Conservation (phyloP, 92 coral and sea anemone genomes). For the Parazoanthus darwini region DNA sequence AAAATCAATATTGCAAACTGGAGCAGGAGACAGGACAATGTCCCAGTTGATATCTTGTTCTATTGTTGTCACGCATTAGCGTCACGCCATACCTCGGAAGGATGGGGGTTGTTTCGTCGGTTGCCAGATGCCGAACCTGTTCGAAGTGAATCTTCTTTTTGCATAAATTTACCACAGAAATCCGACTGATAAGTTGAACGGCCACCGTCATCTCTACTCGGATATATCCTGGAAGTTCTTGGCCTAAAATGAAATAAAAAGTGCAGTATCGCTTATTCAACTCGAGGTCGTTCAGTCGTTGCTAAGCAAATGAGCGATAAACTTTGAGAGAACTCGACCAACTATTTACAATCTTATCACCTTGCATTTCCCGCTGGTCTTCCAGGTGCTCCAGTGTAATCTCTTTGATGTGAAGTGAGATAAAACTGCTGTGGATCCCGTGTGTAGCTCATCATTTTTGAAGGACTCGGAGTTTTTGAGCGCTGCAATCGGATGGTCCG, state of each 20-base stretch:
- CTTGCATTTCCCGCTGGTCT: slow-evolving; percentile 80
- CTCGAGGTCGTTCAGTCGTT: slow-evolving; percentile 36
- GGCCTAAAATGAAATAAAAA: slow-evolving; percentile 63
- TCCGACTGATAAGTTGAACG: slow-evolving; percentile 74
- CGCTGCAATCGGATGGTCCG: slow-evolving; percentile 40
- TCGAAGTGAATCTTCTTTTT: slow-evolving; percentile 52
- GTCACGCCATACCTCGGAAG: slow-evolving; percentile 76
- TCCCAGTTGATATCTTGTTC: not conserved
- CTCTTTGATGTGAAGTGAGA: slow-evolving; percentile 77
- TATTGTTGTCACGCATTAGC: not conserved
- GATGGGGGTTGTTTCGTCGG: slow-evolving; percentile 95
- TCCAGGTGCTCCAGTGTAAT: slow-evolving; percentile 75
- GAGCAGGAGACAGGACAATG: no score
- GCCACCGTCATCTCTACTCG: slow-evolving; percentile 66
- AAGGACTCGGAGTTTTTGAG: slow-evolving; percentile 52
- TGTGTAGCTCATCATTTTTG: slow-evolving; percentile 69
- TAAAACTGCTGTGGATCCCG: slow-evolving; percentile 77
- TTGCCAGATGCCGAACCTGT: slow-evolving; percentile 77
- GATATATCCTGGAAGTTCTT: slow-evolving; percentile 73
- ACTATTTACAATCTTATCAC: slow-evolving; percentile 38
- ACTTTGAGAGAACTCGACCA: no score
- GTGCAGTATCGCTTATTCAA: not conserved
- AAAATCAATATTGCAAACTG: no score
- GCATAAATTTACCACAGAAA: slow-evolving; percentile 56
- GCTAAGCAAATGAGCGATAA: slow-evolving; percentile 52